Conservation (phyloP, 2,797 vertebrate species). For the Sternotherus odoratus region DNA sequence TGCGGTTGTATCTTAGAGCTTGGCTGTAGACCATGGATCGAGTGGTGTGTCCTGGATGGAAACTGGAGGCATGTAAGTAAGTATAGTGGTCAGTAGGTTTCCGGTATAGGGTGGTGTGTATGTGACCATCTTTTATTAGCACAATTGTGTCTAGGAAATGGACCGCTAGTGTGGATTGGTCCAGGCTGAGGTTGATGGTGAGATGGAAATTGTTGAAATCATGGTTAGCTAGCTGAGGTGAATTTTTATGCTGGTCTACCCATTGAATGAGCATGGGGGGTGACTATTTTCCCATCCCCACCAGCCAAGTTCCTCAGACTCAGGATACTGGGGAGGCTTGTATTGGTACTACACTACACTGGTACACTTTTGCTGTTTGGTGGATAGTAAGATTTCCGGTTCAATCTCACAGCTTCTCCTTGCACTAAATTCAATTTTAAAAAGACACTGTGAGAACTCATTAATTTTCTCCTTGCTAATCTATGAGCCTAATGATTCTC, state of each 20-base stretch:
- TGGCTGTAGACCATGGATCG: no score
- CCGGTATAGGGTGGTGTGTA: no score
- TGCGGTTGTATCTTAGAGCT: no score
- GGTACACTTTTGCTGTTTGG: not conserved
- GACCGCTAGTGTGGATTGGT: no score
- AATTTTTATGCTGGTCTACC: rapidly evolving
- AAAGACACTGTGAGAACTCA: not conserved
- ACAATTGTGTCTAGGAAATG: no score
- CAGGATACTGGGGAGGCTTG: not conserved
- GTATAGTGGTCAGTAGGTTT: no score
- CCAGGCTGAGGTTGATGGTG: no score
- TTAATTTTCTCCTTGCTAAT: not conserved
- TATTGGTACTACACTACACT: not conserved
- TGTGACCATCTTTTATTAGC: no score
- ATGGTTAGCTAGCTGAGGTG: rapidly evolving
- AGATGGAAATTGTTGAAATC: no score
- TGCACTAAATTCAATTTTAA: rapidly evolving
- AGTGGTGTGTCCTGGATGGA: no score
- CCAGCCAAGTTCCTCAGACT: not conserved
- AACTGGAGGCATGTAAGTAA: no score
- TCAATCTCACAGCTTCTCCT: not conserved
- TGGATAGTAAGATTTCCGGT: not conserved
- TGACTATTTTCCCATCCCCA: not conserved
- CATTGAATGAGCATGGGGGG: rapidly evolving
- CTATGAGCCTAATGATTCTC: not conserved